These are phyloP conservation scores for Smittia aterrima DNA, from an alignment of 2,888 invertebrate genomes.

Conservation along the genomic window DNA sequence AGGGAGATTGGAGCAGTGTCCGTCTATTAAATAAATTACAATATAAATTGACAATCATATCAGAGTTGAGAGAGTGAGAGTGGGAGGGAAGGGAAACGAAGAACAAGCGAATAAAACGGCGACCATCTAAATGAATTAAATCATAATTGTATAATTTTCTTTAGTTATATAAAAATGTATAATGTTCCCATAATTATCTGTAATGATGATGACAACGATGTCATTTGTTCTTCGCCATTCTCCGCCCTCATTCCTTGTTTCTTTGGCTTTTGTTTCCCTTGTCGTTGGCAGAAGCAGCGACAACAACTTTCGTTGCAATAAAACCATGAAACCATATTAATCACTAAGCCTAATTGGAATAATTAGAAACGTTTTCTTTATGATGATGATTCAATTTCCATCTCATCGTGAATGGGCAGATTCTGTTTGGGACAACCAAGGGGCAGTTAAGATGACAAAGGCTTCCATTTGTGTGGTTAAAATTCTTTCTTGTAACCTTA, in stretches of 20 bases:
- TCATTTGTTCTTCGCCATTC: neutral
- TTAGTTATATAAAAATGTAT: too few relatives aligned
- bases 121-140: slow-evolving; percentile 37
- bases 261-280: neutral
- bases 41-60: slow-evolving; percentile 30
- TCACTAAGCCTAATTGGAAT: slow-evolving; percentile 23
- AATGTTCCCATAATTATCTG: slow-evolving; percentile 36
- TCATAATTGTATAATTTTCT: slow-evolving; percentile 37
- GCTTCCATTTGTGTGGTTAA: neutral
- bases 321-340: slow-evolving; percentile 26
- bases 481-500: too few relatives aligned
- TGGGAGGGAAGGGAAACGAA: neutral
- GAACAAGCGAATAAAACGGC: slow-evolving; percentile 5
- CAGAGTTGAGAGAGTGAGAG: neutral
- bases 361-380: slow-evolving; percentile 13
- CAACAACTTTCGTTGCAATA: slow-evolving; percentile 14
- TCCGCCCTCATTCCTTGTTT: neutral
- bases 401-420: neutral
- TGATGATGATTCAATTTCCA: slow-evolving; percentile 12
- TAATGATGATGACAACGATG: slow-evolving; percentile 30
- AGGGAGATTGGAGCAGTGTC: neutral
- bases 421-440: neutral
- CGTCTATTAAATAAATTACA: slow-evolving; percentile 26
- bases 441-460: neutral
- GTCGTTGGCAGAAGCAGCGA: neutral